These are phyloP conservation scores for Andricus curvator DNA, from an alignment of 2,888 invertebrate genomes.

Conservation along the genomic window DNA sequence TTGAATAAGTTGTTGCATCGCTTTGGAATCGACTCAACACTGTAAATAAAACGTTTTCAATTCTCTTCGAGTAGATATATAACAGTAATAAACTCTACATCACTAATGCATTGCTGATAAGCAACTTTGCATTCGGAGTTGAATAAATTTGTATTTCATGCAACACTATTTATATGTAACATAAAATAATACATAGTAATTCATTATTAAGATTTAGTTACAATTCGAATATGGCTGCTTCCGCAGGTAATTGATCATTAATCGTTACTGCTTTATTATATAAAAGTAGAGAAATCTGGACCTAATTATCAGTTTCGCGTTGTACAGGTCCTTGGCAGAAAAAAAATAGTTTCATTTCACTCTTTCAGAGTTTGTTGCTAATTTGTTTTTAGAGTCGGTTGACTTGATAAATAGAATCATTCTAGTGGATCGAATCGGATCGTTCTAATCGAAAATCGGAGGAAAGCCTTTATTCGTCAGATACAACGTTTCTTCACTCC, in stretches of 20 bases:
- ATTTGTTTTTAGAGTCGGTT: neutral
- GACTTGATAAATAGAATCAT: neutral
- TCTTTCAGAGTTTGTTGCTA: constrained; percentile 1
- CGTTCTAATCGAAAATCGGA: constrained; percentile 27
- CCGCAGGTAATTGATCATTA: constrained; percentile 58
- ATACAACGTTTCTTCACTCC: constrained; percentile 5
- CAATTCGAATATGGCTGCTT: constrained; percentile 23
- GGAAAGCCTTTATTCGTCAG: neutral
- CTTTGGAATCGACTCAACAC: neutral
- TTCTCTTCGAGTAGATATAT: constrained; percentile 15
- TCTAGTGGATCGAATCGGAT: constrained; percentile 6
- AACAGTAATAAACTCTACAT: constrained; percentile 39
- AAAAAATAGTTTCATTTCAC: neutral
- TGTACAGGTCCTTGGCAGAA: constrained; percentile 1
- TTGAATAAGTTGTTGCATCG: neutral
- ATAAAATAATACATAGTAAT: constrained; percentile 41
- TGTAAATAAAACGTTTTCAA: constrained; percentile 34
- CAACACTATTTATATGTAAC: constrained; percentile 40
- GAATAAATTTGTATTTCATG: constrained; percentile 38
- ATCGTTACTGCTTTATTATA: constrained; percentile 55
- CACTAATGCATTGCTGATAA: constrained; percentile 26
- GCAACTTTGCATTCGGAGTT: constrained; percentile 36
- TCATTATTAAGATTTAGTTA: constrained; percentile 37
- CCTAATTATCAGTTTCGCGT: constrained; percentile 51
- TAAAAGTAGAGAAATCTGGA: constrained; percentile 60